Evolutionary conservation across 2,113 vertebrate genomes (phyloP).

Genomic region (Thomomys bottae): DNA sequence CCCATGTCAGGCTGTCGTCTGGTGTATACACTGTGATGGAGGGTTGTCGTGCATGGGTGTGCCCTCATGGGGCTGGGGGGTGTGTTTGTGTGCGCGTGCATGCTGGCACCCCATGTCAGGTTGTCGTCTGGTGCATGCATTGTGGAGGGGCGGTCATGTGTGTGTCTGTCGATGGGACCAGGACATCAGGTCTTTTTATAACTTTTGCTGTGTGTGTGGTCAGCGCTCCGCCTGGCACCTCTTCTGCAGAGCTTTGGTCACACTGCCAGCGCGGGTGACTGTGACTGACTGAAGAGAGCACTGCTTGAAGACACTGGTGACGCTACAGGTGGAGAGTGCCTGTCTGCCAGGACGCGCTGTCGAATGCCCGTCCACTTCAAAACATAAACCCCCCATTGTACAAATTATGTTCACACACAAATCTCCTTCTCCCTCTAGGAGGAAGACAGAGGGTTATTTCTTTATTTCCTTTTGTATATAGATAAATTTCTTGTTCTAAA

Average conservation of each 20-base stretch:
- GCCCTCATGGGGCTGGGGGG: too few relatives aligned
- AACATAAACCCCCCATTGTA: neutral
- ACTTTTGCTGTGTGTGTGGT: neutral
- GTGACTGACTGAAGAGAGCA: too few relatives aligned
- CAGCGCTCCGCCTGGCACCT: accelerated
- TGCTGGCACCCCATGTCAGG: too few relatives aligned
- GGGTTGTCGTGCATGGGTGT: too few relatives aligned
- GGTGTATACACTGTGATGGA: too few relatives aligned
- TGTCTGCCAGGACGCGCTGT: accelerated
- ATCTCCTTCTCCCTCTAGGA: neutral
- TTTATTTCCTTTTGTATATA: constrained; percentile 21
- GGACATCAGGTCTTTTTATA: neutral
- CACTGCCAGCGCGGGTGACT: neutral
- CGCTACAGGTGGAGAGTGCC: neutral
- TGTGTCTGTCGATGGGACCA: accelerated
- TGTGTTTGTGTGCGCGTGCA: too few relatives aligned
- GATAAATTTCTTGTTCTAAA: constrained; percentile 1
- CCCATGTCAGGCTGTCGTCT: too few relatives aligned
- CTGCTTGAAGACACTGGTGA: too few relatives aligned
- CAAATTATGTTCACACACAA: neutral
- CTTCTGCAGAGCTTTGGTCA: too few relatives aligned
- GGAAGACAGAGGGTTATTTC: constrained; percentile 2
- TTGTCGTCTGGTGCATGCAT: too few relatives aligned
- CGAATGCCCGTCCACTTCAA: accelerated
- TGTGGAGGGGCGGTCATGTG: neutral